Evolutionary conservation across 2,113 vertebrate genomes (phyloP).

Genomic region (Oxyruncus cristatus): DNA sequence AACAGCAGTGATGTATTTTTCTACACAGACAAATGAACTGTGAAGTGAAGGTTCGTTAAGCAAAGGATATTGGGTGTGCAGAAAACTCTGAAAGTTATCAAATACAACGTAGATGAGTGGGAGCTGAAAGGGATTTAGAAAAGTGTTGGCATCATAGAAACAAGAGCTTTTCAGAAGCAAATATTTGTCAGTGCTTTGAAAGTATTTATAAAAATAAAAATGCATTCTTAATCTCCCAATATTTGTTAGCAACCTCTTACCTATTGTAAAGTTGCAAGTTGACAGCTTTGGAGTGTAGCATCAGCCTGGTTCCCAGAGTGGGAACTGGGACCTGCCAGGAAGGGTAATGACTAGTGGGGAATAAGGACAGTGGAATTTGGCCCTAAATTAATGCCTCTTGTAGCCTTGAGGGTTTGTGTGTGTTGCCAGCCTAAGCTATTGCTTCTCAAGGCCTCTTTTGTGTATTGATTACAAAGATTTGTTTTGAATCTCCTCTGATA

Average conservation of each 20-base stretch:
- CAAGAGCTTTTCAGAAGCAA: background rate
- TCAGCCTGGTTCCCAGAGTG: background rate
- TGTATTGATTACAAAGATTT: background rate
- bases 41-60: background rate
- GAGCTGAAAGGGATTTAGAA: background rate
- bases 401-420: background rate
- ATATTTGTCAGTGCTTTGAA: background rate
- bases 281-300: background rate
- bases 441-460: background rate
- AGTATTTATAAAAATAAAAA: background rate
- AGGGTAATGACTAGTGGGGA: background rate
- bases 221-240: background rate
- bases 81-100: background rate
- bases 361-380: background rate
- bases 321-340: background rate
- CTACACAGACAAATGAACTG: background rate
- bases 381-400: background rate
- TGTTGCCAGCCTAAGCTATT: background rate
- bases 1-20: background rate
- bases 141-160: background rate
- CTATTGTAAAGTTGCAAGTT: background rate
- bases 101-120: background rate
- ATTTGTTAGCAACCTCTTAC: background rate
- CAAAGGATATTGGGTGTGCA: background rate
- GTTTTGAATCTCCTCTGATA: background rate